Percentiles rank a stretch among this genome's conserved stretches.
These are phyloP conservation scores for Diadophis punctatus DNA, from an alignment of 2,113 vertebrate genomes.

Conservation along the genomic window DNA sequence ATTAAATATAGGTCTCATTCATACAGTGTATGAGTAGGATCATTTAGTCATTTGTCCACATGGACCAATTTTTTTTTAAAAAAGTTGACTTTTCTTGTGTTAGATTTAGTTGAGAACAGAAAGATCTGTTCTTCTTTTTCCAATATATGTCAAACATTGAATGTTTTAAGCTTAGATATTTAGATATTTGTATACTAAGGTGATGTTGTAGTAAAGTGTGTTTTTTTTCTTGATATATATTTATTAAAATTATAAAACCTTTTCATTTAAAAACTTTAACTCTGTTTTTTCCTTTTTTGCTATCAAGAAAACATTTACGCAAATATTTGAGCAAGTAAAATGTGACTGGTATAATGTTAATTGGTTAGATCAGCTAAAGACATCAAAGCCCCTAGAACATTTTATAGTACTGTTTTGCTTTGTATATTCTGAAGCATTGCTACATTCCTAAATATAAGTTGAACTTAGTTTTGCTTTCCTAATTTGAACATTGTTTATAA, in stretches of 20 bases:
- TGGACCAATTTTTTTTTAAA: slow-evolving; percentile 74
- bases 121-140: slow-evolving; percentile 69
- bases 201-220: slow-evolving; percentile 78
- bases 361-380: not conserved
- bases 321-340: not conserved
- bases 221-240: slow-evolving; percentile 78
- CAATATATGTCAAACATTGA: slow-evolving; percentile 75
- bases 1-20: slow-evolving; percentile 79
- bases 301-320: not conserved
- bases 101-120: slow-evolving; percentile 67
- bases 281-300: slow-evolving; percentile 29
- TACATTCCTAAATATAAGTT: not conserved
- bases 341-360: not conserved
- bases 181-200: slow-evolving; percentile 76
- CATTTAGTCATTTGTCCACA: slow-evolving; percentile 74
- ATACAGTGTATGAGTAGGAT: slow-evolving; percentile 81
- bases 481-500: not conserved
- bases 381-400: not conserved
- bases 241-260: slow-evolving; percentile 77
- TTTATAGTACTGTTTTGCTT: slow-evolving; percentile 10
- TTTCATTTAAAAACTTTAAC: slow-evolving; percentile 60
- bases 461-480: not conserved
- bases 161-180: slow-evolving; percentile 73
- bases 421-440: not conserved
- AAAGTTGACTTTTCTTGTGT: slow-evolving; percentile 64